These are phyloP conservation scores for Gymnodraco acuticeps DNA, from an alignment of 2,797 vertebrate species.

Conservation along the genomic window DNA sequence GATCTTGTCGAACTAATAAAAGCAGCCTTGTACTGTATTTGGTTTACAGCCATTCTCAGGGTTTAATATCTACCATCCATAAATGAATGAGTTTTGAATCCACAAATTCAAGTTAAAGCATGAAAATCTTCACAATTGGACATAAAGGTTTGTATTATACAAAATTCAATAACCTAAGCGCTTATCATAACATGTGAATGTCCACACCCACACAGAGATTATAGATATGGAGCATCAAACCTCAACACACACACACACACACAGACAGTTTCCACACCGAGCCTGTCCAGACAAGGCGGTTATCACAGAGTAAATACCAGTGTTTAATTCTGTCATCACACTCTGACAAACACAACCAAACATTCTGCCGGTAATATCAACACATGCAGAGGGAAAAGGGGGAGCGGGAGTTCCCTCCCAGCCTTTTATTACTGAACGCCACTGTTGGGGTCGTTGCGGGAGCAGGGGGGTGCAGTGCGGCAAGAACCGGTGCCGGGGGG, in stretches of 20 bases:
- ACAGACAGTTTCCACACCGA: slow-evolving; percentile 47
- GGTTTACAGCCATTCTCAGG: not conserved
- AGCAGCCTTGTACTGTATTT: not conserved
- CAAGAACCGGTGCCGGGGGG: not conserved
- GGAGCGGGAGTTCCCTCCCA: slow-evolving; percentile 45
- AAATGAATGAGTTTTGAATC: slow-evolving; percentile 3
- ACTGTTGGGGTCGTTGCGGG: slow-evolving; percentile 33
- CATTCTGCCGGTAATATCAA: slow-evolving; percentile 78
- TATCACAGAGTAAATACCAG: slow-evolving; percentile 74
- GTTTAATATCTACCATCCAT: not conserved
- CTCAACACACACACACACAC: slow-evolving; percentile 13
- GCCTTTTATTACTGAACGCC: slow-evolving; percentile 55
- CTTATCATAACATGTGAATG: slow-evolving; percentile 41
- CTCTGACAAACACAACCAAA: slow-evolving; percentile 79
- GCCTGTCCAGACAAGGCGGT: slow-evolving; percentile 71
- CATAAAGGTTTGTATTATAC: slow-evolving; percentile 12
- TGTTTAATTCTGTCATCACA: slow-evolving; percentile 76
- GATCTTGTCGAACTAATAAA: slow-evolving; percentile 2
- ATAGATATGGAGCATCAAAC: slow-evolving; percentile 37
- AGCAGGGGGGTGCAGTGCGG: slow-evolving; percentile 15
- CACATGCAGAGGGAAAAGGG: slow-evolving; percentile 45
- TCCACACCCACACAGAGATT: slow-evolving; percentile 36
- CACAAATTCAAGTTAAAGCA: slow-evolving; percentile 21
- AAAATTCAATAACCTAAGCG: slow-evolving; percentile 31
- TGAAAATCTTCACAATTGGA: slow-evolving; percentile 10